Evolutionary conservation across 2,888 invertebrate genomes (phyloP), one percentile per base, ranked within the genome.

Genomic region (Chironomus tentans): DNA sequence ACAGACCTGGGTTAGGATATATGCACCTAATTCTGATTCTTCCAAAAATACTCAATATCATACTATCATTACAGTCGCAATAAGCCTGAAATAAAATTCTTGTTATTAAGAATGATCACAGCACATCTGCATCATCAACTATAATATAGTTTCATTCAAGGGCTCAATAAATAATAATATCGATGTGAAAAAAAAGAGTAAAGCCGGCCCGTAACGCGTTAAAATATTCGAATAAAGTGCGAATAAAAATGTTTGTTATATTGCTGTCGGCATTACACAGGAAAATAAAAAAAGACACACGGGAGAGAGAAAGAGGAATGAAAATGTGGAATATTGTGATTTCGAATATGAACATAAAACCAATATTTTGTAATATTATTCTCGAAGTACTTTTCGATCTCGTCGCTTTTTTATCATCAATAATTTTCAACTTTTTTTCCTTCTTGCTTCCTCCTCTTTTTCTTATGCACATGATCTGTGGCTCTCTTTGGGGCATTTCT

Each of bases 181-280:
- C 21, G 13, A 65, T 65, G 65, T 24, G 65, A 21, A 24, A 28
- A n/a, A n/a, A 48, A 48, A 70, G 71, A 71, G 28, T 28, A 71
- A 71, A 28, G 71, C 47, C 38, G 68, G 13, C 24, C 28, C 28
- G 48, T 18, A 38, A 28, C 61, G 71, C 71, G 71, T 71, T 71
- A 71, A 71, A 71, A 71, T 71, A 71, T 71, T 71, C 71, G 24
- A 50, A 22, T 47, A 61, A 71, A 71, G 71, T 71, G 71, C 71
- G 71, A 71, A 71, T 71, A 71, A 71, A 71, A 71, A 71, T 71
- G 71, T 70, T 70, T 70, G 70, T 48, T 70, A 47, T 56, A 71
- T 71, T 71, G 71, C 71, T 71, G 71, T 71, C 71, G 71, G 71
- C 61, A 22, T 15, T 24, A 22, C 65, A 65, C 65, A 65, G 65